Percentiles rank a stretch among this genome's conserved stretches.
These are phyloP conservation scores for Trissoscelio sp. DNA, from an alignment of 2,888 invertebrate genomes.

Conservation along the genomic window DNA sequence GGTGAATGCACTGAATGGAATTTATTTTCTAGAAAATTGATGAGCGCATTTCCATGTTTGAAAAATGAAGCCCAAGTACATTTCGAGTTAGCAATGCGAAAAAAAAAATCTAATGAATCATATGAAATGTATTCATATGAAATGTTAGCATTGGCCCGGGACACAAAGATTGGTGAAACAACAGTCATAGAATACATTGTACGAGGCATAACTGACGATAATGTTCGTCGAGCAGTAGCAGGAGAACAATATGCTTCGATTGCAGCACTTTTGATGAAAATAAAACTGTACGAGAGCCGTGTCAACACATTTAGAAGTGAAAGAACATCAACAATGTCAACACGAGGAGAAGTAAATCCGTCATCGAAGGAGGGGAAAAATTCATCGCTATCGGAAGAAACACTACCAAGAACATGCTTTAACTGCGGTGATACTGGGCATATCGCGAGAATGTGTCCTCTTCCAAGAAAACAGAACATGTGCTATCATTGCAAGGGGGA, in stretches of 20 bases:
- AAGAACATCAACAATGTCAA: not conserved
- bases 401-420: not conserved
- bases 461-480: not conserved
- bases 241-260: not conserved
- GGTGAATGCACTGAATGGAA: constrained; percentile 10
- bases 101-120: constrained; percentile 25
- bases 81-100: not conserved
- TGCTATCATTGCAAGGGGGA: not conserved
- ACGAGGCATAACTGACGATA: constrained; percentile 10
- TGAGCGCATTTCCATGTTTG: constrained; percentile 15
- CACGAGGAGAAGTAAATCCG: not conserved
- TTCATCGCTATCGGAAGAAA: not conserved
- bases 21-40: not conserved
- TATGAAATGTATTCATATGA: constrained; percentile 34
- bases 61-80: constrained; percentile 24
- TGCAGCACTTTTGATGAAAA: not conserved
- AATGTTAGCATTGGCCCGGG: constrained; percentile 20
- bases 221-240: constrained; percentile 5
- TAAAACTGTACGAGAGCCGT: not conserved
- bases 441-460: not conserved
- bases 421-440: not conserved
- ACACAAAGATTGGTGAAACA: not conserved
- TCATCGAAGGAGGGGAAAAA: not conserved
- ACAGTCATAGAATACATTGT: constrained; percentile 8
- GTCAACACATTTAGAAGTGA: not conserved